phyloP scores from a whole-genome alignment of 2,113 vertebrate species.

The Hippocampus comes region DNA sequence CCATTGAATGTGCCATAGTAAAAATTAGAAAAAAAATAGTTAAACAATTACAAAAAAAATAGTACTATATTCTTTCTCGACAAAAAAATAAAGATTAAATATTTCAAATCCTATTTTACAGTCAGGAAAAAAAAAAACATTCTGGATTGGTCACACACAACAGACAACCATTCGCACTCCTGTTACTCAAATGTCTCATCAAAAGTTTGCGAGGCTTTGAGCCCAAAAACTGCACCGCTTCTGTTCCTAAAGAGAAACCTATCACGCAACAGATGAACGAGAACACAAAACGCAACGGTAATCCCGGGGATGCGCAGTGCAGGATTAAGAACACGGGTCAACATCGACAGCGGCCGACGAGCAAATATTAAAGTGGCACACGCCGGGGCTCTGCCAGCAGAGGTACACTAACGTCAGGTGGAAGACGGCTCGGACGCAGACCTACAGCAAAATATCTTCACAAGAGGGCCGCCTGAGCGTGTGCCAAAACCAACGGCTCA shows the following conservation, averaged over 20 bases:
- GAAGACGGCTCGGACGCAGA: neutral
- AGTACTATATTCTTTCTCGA: too few relatives aligned
- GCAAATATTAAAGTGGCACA: constrained; percentile 6
- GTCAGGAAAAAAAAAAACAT: too few relatives aligned
- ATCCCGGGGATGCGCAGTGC: neutral
- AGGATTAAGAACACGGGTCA: neutral
- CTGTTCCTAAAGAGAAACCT: neutral
- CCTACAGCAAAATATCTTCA: neutral
- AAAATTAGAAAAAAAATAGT: too few relatives aligned
- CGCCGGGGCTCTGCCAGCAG: neutral
- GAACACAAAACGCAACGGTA: neutral
- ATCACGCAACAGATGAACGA: neutral
- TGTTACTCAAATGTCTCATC: too few relatives aligned
- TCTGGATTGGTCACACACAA: too few relatives aligned
- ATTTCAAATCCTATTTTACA: too few relatives aligned
- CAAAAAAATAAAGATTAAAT: too few relatives aligned
- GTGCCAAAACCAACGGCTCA: constrained; percentile 4
- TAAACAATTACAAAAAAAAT: too few relatives aligned
- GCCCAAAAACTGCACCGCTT: neutral
- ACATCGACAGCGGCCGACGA: constrained; percentile 1
- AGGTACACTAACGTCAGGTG: constrained; percentile 7
- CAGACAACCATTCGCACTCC: too few relatives aligned
- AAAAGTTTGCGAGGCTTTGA: neutral
- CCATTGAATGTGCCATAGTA: too few relatives aligned
- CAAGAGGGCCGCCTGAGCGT: neutral